Percentiles rank a stretch among this genome's conserved stretches.
Evolutionary conservation across 2,888 invertebrate genomes (phyloP).

Genomic region (Athetis lepigone): DNA sequence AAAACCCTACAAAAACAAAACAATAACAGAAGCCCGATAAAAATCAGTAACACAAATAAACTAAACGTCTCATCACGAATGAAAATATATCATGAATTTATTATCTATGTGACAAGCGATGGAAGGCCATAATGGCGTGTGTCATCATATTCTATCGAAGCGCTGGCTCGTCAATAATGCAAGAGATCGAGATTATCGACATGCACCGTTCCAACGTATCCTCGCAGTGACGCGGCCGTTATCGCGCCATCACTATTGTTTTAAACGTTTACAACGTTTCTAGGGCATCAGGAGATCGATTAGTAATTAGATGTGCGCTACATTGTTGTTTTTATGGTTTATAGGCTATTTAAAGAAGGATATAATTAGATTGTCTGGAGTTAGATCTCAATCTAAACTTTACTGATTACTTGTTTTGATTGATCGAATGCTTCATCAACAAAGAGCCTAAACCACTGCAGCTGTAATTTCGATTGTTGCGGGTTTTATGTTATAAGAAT

Average conservation of each 20-base stretch:
- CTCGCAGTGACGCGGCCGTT: slow-evolving; percentile 71
- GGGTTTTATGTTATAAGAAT: too few relatives aligned
- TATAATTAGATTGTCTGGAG: slow-evolving; percentile 14
- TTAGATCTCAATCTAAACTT: not conserved
- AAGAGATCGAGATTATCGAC: slow-evolving; percentile 85
- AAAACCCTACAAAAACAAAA: slow-evolving; percentile 40
- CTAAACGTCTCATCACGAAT: slow-evolving; percentile 79
- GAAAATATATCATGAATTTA: slow-evolving; percentile 80
- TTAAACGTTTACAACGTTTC: slow-evolving; percentile 79
- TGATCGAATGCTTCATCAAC: too few relatives aligned
- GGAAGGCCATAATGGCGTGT: slow-evolving; percentile 83
- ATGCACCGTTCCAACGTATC: slow-evolving; percentile 85
- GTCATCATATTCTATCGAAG: slow-evolving; percentile 87
- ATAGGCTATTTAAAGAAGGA: slow-evolving; percentile 17
- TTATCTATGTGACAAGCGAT: slow-evolving; percentile 80
- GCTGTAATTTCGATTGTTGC: too few relatives aligned
- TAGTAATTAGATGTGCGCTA: slow-evolving; percentile 72
- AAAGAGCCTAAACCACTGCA: too few relatives aligned
- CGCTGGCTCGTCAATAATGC: slow-evolving; percentile 87
- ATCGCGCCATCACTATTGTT: slow-evolving; percentile 86
- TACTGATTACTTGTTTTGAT: too few relatives aligned
- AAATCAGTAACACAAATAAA: slow-evolving; percentile 74
- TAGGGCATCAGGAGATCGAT: slow-evolving; percentile 80
- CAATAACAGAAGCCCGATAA: slow-evolving; percentile 62
- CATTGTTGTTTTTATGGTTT: slow-evolving; percentile 60